phyloP scores from a whole-genome alignment of 2,113 vertebrate species.

The Melierax canorus region DNA sequence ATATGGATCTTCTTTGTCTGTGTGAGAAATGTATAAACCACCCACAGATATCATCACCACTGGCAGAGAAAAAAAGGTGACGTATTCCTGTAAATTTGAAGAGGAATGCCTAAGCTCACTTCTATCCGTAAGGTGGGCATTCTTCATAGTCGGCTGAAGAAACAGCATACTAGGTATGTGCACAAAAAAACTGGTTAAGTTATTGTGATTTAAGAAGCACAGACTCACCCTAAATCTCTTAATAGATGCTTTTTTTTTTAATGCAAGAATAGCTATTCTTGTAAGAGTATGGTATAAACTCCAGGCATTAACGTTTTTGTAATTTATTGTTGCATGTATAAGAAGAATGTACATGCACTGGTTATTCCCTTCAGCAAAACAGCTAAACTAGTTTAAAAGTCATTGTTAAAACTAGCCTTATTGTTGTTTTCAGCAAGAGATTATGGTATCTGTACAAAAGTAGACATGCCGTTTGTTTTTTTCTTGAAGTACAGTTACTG shows the following conservation, averaged over 20 bases:
- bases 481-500: neutral
- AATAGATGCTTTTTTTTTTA: neutral
- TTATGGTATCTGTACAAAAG: neutral
- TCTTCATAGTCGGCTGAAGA: neutral
- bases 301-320: neutral
- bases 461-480: neutral
- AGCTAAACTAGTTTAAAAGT: neutral
- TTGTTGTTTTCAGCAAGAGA: neutral
- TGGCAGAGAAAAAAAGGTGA: neutral
- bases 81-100: neutral
- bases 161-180: neutral
- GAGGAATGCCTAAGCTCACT: neutral
- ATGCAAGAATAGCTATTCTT: neutral
- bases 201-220: neutral
- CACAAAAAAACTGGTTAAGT: neutral
- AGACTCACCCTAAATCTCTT: neutral
- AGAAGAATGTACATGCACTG: fast-evolving
- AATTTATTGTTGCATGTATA: neutral
- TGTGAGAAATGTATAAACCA: neutral
- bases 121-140: neutral
- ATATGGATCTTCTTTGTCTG: neutral
- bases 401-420: neutral
- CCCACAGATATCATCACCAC: neutral
- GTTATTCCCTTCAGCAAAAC: neutral
- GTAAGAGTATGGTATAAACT: neutral